Conservation (phyloP, 2,888 invertebrate species). For the Chymomyza caudatula region DNA sequence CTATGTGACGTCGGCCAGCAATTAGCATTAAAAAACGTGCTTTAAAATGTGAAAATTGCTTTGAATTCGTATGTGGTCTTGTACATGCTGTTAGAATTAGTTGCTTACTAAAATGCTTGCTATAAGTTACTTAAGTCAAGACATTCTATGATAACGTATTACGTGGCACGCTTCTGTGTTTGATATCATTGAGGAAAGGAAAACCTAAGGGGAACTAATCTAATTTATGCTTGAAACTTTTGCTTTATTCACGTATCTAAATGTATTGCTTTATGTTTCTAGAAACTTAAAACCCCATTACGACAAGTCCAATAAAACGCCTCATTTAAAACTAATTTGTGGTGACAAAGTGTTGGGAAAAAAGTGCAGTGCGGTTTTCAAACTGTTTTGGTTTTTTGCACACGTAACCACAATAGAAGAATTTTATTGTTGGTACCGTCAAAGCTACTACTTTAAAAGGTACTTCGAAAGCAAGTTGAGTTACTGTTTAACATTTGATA, state of each 20-base stretch:
- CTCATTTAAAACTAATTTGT: constrained; percentile 26
- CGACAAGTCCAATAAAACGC: constrained; percentile 24
- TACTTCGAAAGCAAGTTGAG: constrained; percentile 14
- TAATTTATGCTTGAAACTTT: not conserved
- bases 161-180: not conserved
- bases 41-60: too few species aligned
- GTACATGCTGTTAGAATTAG: too few species aligned
- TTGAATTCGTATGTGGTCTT: too few species aligned
- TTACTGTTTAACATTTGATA: constrained; percentile 24
- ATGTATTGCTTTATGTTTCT: constrained; percentile 9
- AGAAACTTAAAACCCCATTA: constrained; percentile 10
- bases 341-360: constrained; percentile 27
- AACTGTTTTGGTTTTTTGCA: constrained; percentile 23
- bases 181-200: too few species aligned
- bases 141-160: too few species aligned
- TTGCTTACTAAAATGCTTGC: not conserved
- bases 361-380: constrained; percentile 46
- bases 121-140: too few species aligned
- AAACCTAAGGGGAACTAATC: too few species aligned
- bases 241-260: not conserved
- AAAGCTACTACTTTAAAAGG: constrained; percentile 1
- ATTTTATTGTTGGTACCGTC: not conserved
- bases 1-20: too few species aligned
- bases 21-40: too few species aligned
- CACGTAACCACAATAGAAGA: constrained; percentile 31